Evolutionary conservation across 2,113 vertebrate species (phyloP), one percentile per base, ranked within the genome.

Genomic region (Rhinogobius similis): DNA sequence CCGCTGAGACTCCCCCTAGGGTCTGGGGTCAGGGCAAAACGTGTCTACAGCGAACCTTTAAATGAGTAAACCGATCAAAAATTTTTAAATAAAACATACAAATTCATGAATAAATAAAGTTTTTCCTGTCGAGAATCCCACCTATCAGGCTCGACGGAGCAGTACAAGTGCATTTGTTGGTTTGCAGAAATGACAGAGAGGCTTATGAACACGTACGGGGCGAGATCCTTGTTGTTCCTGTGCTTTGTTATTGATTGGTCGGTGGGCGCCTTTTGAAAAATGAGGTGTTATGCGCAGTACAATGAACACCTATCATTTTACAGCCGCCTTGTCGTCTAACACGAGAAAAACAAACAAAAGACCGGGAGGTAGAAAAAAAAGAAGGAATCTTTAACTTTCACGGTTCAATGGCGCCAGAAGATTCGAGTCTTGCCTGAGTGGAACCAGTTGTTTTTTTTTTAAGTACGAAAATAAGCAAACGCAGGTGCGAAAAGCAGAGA

Each of bases 161-260:
- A 29, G 27, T 21, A 36, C 8, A 14, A 66, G 41, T 18, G 67
- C 46, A 64, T 71, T 68, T 43, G 10, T 75, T 67, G 62, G 36
- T 69, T 72, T 78, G 53, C 59, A 62, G 67, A 72, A 76, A 46
- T 59, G 44, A 21, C 74, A 81, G 21, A 62, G 68, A 53, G 20
- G 43, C 41, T 67, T 38, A 46, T 26, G 36, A 76, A 77, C 44
- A 59, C 39, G 65, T 39, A 68, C 46, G 58, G 68, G 66, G 18
- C 70, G 16, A 18, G 46, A 62, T 67, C 69, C 69, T 58, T 44
- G 65, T 66, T 72, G 65, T 44, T 39, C 61, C 66, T 48, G 32
- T 21, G 36, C 32, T 70, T 64, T 76, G 38, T 23, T 80, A 88
- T 88, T 66, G 83, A 90, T 85, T 86, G 76, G 73, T 75, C 77